These are phyloP conservation scores for Butastur rufipennis DNA, from an alignment of 2,113 vertebrate species.

Conservation along the genomic window DNA sequence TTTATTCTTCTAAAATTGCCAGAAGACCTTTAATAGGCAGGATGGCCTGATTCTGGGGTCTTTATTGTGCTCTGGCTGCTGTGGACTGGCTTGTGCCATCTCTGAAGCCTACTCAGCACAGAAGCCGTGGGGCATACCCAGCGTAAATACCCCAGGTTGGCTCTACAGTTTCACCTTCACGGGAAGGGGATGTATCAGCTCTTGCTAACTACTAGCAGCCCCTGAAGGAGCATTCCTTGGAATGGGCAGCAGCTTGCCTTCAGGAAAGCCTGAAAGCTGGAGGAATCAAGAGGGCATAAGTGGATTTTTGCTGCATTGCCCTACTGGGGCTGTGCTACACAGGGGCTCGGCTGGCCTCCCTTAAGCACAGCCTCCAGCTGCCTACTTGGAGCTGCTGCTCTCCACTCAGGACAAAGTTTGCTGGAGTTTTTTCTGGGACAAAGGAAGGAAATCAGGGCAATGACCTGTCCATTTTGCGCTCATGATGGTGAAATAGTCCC, in stretches of 20 bases:
- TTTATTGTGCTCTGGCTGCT: background rate
- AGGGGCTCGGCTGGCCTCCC: background rate
- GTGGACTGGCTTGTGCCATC: background rate
- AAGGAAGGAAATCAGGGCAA: background rate
- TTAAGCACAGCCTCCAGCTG: background rate
- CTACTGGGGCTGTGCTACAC: background rate
- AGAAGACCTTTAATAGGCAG: background rate
- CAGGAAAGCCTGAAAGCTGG: background rate
- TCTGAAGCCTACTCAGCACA: background rate
- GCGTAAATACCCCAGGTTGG: background rate
- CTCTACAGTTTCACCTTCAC: background rate
- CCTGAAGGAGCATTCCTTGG: background rate
- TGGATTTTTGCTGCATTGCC: background rate
- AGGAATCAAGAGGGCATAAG: background rate
- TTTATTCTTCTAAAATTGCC: background rate
- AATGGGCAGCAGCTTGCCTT: background rate
- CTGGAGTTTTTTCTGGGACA: background rate
- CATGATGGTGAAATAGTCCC: background rate
- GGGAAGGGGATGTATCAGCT: background rate
- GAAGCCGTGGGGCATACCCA: fast-evolving
- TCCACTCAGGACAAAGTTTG: background rate
- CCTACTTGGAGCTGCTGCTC: background rate
- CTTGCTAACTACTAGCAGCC: background rate
- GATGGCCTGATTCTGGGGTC: background rate
- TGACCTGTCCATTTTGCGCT: background rate